These are phyloP conservation scores for Lucilia sericata DNA, from an alignment of 1,140 invertebrate species.

Conservation along the genomic window DNA sequence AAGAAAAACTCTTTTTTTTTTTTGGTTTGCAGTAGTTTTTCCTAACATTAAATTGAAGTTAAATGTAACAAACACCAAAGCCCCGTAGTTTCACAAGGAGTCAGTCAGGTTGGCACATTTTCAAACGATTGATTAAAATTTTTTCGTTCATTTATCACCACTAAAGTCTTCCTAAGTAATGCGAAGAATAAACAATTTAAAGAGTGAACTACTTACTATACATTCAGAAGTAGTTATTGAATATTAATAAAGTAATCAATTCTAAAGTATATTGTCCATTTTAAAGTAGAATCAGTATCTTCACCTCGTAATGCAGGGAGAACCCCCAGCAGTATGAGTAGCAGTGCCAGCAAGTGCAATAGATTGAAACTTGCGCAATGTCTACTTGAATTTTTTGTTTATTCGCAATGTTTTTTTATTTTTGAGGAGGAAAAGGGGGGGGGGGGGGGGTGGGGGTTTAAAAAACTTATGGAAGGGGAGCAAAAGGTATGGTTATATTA, in stretches of 20 bases:
- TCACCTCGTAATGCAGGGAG: background rate
- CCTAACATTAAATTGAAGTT: conserved; percentile 1
- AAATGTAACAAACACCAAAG: background rate
- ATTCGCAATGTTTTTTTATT: background rate
- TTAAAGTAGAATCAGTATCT: too few species aligned
- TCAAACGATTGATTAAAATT: too few species aligned
- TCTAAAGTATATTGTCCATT: too few species aligned
- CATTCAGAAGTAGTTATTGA: too few species aligned
- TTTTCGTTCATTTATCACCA: too few species aligned
- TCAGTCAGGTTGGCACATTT: too few species aligned
- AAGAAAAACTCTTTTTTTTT: background rate
- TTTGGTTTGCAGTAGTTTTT: background rate
- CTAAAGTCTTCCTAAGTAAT: too few species aligned
- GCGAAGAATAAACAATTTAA: too few species aligned
- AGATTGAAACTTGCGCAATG: conserved; percentile 15
- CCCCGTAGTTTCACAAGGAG: background rate
- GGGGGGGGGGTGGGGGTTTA: too few species aligned
- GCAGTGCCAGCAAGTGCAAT: conserved; percentile 2
- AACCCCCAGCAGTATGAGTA: background rate
- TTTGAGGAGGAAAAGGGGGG: background rate
- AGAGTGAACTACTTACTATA: too few species aligned
- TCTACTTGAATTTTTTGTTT: conserved; percentile 5
- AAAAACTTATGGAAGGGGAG: background rate
- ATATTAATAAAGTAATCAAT: too few species aligned
- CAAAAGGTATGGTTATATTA: background rate